These are phyloP conservation scores for Bufotes viridis DNA, from an alignment of 2,797 vertebrate species.

Conservation along the genomic window DNA sequence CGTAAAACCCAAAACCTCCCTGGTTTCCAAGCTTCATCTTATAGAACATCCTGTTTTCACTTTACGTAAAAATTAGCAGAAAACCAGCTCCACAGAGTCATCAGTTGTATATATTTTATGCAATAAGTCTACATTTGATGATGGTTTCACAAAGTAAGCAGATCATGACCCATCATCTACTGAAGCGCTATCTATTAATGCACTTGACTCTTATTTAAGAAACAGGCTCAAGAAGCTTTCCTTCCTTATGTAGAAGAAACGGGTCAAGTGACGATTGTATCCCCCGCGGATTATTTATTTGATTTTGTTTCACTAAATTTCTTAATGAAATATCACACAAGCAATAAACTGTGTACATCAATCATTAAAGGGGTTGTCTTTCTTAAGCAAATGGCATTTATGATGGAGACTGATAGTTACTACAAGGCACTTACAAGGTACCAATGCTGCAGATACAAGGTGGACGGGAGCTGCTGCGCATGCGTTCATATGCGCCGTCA, in stretches of 20 bases:
- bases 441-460: too few species aligned
- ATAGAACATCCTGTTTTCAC: constrained; percentile 40
- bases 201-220: neutral
- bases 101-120: neutral
- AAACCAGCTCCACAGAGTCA: neutral
- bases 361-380: too few species aligned
- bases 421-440: too few species aligned
- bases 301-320: too few species aligned
- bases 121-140: neutral
- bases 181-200: neutral
- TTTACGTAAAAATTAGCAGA: constrained; percentile 11
- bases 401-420: too few species aligned
- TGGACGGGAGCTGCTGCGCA: too few species aligned
- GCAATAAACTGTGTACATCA: too few species aligned
- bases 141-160: neutral
- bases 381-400: too few species aligned
- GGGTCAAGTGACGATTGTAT: too few species aligned
- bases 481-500: too few species aligned
- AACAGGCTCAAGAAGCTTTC: neutral
- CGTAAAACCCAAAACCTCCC: constrained; percentile 39
- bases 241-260: neutral
- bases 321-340: too few species aligned
- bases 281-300: too few species aligned
- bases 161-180: neutral
- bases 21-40: constrained; percentile 37